Evolutionary conservation across 2,888 invertebrate species (phyloP).

Genomic region (Patella caerulea): DNA sequence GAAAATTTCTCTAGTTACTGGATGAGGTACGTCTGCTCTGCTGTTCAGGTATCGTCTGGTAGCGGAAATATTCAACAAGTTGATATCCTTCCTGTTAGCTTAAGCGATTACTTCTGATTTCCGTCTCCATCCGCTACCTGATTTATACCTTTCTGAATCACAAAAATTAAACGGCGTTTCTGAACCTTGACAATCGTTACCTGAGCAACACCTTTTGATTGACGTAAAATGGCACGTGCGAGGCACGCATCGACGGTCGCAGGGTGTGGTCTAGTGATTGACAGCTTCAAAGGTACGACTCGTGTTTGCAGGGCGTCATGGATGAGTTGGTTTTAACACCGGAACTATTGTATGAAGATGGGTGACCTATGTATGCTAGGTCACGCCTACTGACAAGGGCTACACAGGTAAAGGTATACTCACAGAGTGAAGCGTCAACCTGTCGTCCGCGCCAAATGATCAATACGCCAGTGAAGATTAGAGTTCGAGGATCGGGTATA

Average conservation of each 20-base stretch:
- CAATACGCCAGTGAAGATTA: too few relatives aligned
- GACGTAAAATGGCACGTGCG: constrained; percentile 31
- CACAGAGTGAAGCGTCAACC: neutral
- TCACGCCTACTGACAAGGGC: neutral
- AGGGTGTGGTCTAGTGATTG: constrained; percentile 24
- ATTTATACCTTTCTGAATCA: constrained; percentile 2
- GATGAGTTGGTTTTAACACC: neutral
- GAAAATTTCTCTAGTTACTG: too few relatives aligned
- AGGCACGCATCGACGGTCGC: constrained; percentile 23
- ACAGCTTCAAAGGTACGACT: neutral
- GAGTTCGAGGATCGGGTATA: too few relatives aligned
- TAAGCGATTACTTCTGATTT: neutral
- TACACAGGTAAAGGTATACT: neutral
- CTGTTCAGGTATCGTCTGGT: too few relatives aligned
- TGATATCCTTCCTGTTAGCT: neutral
- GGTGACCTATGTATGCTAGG: neutral
- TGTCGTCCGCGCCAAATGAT: neutral
- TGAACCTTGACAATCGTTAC: neutral
- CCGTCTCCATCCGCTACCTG: neutral
- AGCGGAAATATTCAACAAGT: neutral
- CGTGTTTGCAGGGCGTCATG: neutral
- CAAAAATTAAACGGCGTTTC: neutral
- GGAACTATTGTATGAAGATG: neutral
- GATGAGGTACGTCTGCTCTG: too few relatives aligned
- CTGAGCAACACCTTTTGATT: constrained; percentile 21